Evolutionary conservation across 1,140 invertebrate genomes (phyloP).

Genomic region (Bilobella aurantiaca): DNA sequence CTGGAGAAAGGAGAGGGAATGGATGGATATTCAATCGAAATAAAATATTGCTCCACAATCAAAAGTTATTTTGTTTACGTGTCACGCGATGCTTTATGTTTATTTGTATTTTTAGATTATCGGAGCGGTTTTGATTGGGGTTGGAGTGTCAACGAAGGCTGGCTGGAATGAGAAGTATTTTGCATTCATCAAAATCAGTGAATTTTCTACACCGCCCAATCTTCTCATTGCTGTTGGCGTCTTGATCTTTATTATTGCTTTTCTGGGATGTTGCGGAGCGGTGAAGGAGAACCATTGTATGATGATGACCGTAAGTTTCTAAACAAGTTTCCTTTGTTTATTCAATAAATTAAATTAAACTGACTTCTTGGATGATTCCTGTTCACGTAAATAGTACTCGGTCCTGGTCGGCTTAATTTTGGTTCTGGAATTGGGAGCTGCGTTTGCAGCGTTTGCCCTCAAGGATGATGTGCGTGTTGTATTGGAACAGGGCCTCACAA

Average conservation of each 20-base stretch:
- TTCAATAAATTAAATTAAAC: too few relatives aligned
- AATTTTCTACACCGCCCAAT: conserved; percentile 19
- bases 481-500: conserved; percentile 12
- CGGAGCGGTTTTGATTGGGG: conserved; percentile 21
- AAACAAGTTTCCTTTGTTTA: too few relatives aligned
- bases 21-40: background rate
- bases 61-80: background rate
- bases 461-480: conserved; percentile 24
- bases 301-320: conserved; percentile 34
- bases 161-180: conserved; percentile 12
- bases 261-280: conserved; percentile 33
- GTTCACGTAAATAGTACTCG: too few relatives aligned
- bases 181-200: conserved; percentile 9
- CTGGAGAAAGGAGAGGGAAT: background rate
- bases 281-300: conserved; percentile 33
- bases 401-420: conserved; percentile 30
- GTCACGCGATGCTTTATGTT: background rate
- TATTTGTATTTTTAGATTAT: conserved; percentile 16
- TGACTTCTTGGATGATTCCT: too few relatives aligned
- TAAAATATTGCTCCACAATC: background rate
- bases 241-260: conserved; percentile 32
- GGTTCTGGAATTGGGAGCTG: conserved; percentile 29
- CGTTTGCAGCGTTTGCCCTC: conserved; percentile 26
- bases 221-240: conserved; percentile 30
- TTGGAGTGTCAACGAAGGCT: conserved; percentile 18